These are phyloP conservation scores for Cryptoblepharus egeriae DNA, from an alignment of 2,797 vertebrate genomes.

Conservation along the genomic window DNA sequence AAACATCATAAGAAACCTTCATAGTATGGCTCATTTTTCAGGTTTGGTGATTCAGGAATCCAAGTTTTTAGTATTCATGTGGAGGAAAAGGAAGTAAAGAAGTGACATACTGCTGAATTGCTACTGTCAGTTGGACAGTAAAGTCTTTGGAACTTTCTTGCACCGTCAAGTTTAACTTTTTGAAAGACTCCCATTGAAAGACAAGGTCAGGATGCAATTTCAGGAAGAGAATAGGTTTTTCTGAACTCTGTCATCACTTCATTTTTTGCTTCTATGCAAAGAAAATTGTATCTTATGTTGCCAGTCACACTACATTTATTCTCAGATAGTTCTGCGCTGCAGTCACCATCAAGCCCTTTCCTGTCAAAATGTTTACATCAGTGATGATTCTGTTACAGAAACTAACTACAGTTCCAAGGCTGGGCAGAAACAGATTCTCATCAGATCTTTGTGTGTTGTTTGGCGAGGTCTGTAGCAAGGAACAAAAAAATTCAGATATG, in stretches of 20 bases:
- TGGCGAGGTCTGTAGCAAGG: not conserved
- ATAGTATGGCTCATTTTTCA: not conserved
- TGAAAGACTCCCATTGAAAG: constrained; percentile 65
- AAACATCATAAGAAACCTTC: constrained; percentile 9
- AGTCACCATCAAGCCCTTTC: constrained; percentile 67
- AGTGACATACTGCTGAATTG: constrained; percentile 37
- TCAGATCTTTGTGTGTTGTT: constrained; percentile 6
- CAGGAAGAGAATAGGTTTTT: constrained; percentile 68
- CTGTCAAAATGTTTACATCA: constrained; percentile 72
- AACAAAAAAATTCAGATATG: constrained; percentile 32
- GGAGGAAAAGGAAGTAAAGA: constrained; percentile 30
- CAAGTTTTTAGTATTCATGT: constrained; percentile 36
- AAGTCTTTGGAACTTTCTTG: constrained; percentile 54
- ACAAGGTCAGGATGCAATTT: constrained; percentile 72
- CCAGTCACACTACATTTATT: constrained; percentile 77
- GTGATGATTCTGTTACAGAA: constrained; percentile 57
- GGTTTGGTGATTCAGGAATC: not conserved
- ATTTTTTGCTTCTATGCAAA: constrained; percentile 75
- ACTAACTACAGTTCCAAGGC: constrained; percentile 39
- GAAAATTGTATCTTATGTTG: constrained; percentile 73
- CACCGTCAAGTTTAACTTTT: constrained; percentile 67
- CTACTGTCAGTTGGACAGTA: constrained; percentile 47
- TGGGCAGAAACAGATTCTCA: constrained; percentile 48
- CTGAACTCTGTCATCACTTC: constrained; percentile 73
- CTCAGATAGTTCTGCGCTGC: constrained; percentile 64